phyloP scores from a whole-genome alignment of 2,888 invertebrate genomes.

The Platypus cylindrus region DNA sequence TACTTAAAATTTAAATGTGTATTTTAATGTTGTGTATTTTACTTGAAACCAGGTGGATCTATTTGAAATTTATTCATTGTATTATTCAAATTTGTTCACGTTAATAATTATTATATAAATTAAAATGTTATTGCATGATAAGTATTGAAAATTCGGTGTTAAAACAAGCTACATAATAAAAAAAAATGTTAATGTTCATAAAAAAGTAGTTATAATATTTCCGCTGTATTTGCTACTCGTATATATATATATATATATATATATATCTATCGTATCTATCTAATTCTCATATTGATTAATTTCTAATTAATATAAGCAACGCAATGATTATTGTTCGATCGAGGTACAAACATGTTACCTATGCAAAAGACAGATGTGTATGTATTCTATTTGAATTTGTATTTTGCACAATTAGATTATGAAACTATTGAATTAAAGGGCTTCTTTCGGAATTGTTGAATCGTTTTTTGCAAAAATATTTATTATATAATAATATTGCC shows the following conservation, averaged over 20 bases:
- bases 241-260: conserved; percentile 8
- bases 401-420: no score
- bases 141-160: conserved; percentile 24
- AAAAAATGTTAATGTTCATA: conserved; percentile 26
- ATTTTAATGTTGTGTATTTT: conserved; percentile 20
- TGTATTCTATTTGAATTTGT: no score
- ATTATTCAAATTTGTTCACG: conserved; percentile 2
- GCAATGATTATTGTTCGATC: no score
- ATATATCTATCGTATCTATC: no score
- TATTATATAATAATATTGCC: no score
- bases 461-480: no score
- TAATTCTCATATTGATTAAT: no score
- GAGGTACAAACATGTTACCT: no score
- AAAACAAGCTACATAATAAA: conserved; percentile 21
- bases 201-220: conserved; percentile 27
- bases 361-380: no score
- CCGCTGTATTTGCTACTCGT: conserved; percentile 26
- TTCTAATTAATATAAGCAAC: no score
- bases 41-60: conserved; percentile 18
- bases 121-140: conserved; percentile 23
- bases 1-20: conserved; percentile 15
- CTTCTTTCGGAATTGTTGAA: no score
- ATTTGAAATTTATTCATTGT: conserved; percentile 14
- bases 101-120: conserved; percentile 1
- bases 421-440: no score